Conservation (phyloP, 2,797 vertebrate species). For the Limosa lapponica region DNA sequence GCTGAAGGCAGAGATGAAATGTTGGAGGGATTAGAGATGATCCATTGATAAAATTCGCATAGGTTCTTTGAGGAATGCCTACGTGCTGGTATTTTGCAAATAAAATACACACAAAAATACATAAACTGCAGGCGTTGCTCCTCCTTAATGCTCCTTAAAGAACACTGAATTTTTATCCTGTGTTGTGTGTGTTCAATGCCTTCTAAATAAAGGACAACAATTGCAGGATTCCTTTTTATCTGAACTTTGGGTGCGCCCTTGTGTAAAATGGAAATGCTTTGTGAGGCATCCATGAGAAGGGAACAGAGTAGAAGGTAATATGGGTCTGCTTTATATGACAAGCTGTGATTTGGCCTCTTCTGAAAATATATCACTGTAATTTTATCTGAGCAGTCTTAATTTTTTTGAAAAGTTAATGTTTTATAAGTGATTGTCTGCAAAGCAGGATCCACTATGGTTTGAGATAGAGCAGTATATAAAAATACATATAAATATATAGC, state of each 20-base stretch:
- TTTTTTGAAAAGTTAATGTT: neutral
- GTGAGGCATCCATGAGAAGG: neutral
- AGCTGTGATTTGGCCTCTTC: neutral
- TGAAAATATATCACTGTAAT: neutral
- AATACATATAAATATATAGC: neutral
- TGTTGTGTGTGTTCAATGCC: neutral
- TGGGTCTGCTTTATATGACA: neutral
- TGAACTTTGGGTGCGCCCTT: slow-evolving; percentile 3
- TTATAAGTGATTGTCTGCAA: neutral
- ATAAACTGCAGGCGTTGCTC: neutral
- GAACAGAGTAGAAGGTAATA: neutral
- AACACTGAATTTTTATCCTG: neutral
- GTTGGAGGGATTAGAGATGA: neutral
- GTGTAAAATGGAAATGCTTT: slow-evolving; percentile 37
- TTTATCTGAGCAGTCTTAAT: neutral
- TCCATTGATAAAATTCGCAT: neutral
- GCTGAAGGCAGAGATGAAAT: slow-evolving; percentile 33
- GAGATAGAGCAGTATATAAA: neutral
- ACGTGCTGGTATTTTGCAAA: neutral
- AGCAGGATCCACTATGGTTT: neutral
- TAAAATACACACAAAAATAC: neutral
- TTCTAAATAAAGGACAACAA: neutral
- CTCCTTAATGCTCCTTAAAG: neutral
- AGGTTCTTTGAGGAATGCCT: neutral
- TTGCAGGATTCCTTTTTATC: slow-evolving; percentile 7